Evolutionary conservation across 1,140 invertebrate species (phyloP).

Genomic region (Drosophila paulistorum): DNA sequence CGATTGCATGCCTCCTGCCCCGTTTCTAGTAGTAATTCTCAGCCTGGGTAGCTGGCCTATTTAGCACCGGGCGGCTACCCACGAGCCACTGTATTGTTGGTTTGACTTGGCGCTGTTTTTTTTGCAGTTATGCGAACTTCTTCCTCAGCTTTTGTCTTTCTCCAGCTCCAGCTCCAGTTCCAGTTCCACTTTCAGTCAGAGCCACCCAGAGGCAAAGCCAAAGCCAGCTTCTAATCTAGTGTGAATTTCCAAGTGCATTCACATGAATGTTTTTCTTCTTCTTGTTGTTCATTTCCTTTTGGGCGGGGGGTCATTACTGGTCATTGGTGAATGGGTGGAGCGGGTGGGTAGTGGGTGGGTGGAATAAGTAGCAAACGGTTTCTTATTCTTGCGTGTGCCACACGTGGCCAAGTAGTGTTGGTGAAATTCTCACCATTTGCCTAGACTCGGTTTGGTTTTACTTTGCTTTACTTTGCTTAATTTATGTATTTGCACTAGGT

Average conservation of each 20-base stretch:
- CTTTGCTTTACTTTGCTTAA: slow-evolving; percentile 52
- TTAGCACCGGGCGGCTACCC: slow-evolving; percentile 71
- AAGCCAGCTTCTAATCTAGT: slow-evolving; percentile 50
- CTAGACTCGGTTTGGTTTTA: slow-evolving; percentile 43
- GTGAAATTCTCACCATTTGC: slow-evolving; percentile 58
- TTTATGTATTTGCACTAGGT: slow-evolving; percentile 6
- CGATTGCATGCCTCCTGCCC: slow-evolving; percentile 63
- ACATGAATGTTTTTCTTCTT: slow-evolving; percentile 48
- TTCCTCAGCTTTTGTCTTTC: slow-evolving; percentile 57
- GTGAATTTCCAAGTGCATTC: slow-evolving; percentile 73
- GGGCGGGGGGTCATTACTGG: slow-evolving; percentile 72
- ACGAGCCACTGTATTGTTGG: slow-evolving; percentile 52
- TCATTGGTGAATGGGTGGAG: slow-evolving; percentile 52
- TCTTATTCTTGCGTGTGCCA: slow-evolving; percentile 61
- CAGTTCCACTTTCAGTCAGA: slow-evolving; percentile 5
- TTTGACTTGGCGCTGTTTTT: slow-evolving; percentile 47
- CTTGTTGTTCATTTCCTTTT: slow-evolving; percentile 29
- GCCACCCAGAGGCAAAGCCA: neutral
- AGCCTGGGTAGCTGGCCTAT: slow-evolving; percentile 50
- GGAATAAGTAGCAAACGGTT: slow-evolving; percentile 41
- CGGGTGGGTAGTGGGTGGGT: neutral
- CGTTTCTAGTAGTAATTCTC: neutral
- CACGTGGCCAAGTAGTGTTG: slow-evolving; percentile 45
- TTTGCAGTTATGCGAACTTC: slow-evolving; percentile 77
- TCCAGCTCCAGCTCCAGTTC: slow-evolving; percentile 6